Evolutionary conservation across 1,140 invertebrate genomes (phyloP), one percentile per base, ranked within the genome.

Genomic region (Dendroctonus valens): DNA sequence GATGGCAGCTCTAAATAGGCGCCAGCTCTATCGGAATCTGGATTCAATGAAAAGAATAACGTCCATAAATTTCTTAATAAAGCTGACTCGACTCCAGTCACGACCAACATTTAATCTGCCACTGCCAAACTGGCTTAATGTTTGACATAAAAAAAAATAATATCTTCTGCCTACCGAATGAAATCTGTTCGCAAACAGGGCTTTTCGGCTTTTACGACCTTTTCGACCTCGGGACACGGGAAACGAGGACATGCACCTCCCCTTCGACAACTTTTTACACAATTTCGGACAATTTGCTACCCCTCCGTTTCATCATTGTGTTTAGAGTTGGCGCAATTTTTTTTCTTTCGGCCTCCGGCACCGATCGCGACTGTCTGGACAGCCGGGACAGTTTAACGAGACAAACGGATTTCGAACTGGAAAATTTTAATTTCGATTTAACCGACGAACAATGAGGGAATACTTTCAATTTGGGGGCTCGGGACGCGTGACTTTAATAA

Each of bases 121-220:
- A 40, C 55, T 58, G 55, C 55, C 55, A 58, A 58, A 58, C 55
- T 44, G 5, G 55, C 41, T 44, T 40, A 26, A 58, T 42, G 39
- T 42, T 7, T 8, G 5, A 8, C 41, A 44, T 44, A 62, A 62
- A 62, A 61, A n/a, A 62, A 60, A 39, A 62, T 62, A 52, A 62
- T 62, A 62, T 52, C 59, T 41, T 41, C 49, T 9, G 7, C 48
- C 50, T 52, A 62, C 59, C 39, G 59, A 60, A 40, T 26, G 49
- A 51, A 62, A 62, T 51, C 59, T 52, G 59, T 60, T 50, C 49
- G 37, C 59, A 62, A 62, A 62, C 59, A 62, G 48, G 11, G 59
- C 59, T 62, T 52, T 62, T 41, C 59, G 40, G 50, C 59, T 62
- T 62, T 62, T 62, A 62, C 59, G 50, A 62, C 59, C 59, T 62